These are phyloP conservation scores for Poeciliopsis turneri DNA, from an alignment of 2,797 vertebrate species.

Conservation along the genomic window DNA sequence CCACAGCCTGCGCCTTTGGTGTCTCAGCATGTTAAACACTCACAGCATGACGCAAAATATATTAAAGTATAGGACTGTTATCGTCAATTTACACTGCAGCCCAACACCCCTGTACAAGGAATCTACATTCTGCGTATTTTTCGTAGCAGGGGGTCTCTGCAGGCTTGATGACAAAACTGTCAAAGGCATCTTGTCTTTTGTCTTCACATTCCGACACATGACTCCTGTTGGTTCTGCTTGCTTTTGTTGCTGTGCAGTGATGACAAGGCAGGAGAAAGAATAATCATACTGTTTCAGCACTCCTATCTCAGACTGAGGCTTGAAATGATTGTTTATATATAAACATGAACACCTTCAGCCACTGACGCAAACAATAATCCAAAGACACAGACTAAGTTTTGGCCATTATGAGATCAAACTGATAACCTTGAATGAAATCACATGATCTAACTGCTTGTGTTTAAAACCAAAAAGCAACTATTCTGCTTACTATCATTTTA, in stretches of 20 bases:
- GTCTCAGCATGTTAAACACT: slow-evolving; percentile 89
- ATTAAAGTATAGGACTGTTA: slow-evolving; percentile 83
- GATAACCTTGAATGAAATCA: background rate
- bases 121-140: slow-evolving; percentile 70
- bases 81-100: slow-evolving; percentile 84
- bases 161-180: slow-evolving; percentile 56
- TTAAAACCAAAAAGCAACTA: slow-evolving; percentile 1
- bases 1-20: slow-evolving; percentile 80
- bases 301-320: slow-evolving; percentile 33
- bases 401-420: background rate
- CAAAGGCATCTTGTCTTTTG: slow-evolving; percentile 63
- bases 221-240: slow-evolving; percentile 28
- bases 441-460: background rate
- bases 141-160: slow-evolving; percentile 58
- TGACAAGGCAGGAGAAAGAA: slow-evolving; percentile 47
- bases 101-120: slow-evolving; percentile 62
- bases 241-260: slow-evolving; percentile 43
- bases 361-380: background rate
- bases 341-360: slow-evolving; percentile 23
- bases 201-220: slow-evolving; percentile 53
- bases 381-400: background rate
- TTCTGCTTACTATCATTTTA: background rate
- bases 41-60: slow-evolving; percentile 87
- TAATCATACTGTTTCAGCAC: slow-evolving; percentile 53
- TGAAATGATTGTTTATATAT: slow-evolving; percentile 39